Percentiles rank a stretch among this genome's conserved stretches.
These are phyloP conservation scores for Puma concolor DNA, from an alignment of 2,113 vertebrate genomes.

Conservation along the genomic window DNA sequence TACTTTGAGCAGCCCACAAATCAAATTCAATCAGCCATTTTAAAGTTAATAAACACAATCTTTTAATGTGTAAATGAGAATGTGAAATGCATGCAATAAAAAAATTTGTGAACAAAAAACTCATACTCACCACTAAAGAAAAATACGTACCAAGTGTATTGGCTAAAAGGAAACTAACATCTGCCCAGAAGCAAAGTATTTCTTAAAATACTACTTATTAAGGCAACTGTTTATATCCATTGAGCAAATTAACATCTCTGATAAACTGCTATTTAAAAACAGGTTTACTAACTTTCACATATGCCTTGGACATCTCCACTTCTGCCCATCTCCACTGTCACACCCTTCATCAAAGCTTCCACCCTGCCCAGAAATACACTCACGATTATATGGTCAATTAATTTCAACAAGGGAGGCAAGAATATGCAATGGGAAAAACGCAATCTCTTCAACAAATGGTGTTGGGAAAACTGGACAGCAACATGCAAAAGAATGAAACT, in stretches of 20 bases:
- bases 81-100: background rate
- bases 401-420: background rate
- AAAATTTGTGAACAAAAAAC: background rate
- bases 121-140: background rate
- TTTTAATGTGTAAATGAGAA: background rate
- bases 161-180: constrained; percentile 21
- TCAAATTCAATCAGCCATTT: constrained; percentile 20
- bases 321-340: background rate
- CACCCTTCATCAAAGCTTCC: background rate
- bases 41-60: background rate
- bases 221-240: background rate
- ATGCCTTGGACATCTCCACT: background rate
- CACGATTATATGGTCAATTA: background rate
- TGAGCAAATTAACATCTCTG: background rate
- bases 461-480: no score
- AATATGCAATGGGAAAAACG: background rate
- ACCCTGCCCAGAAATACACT: background rate
- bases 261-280: constrained; percentile 1
- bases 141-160: background rate
- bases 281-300: constrained; percentile 5
- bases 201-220: constrained; percentile 40
- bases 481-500: no score
- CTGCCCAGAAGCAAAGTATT: background rate
- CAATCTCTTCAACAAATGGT: background rate
- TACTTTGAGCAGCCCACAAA: constrained; percentile 1